phyloP scores from a whole-genome alignment of 2,888 invertebrate genomes.

The Polydrusus cervinus region DNA sequence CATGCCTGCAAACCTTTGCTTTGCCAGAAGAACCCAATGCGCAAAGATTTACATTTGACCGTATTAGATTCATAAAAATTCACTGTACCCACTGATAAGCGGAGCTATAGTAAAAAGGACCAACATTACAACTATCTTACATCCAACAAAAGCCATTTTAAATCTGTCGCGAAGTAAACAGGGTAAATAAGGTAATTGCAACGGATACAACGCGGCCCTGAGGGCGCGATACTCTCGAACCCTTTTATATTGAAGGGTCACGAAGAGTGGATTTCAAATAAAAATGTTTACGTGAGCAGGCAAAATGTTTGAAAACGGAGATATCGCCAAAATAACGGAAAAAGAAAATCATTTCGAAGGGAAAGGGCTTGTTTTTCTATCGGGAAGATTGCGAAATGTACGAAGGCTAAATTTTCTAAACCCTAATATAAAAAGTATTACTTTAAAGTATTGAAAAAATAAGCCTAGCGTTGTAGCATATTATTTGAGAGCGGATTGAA shows the following conservation, averaged over 20 bases:
- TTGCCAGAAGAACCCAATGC: too few relatives aligned
- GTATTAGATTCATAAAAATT: neutral
- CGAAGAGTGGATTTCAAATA: slow-evolving; percentile 30
- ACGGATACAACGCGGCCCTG: slow-evolving; percentile 23
- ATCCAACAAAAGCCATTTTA: neutral
- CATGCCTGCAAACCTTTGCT: too few relatives aligned
- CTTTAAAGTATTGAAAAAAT: neutral
- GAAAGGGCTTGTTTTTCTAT: slow-evolving; percentile 10
- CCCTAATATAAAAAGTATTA: neutral
- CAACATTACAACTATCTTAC: neutral
- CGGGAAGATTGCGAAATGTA: neutral
- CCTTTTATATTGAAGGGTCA: slow-evolving; percentile 37
- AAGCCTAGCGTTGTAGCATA: too few relatives aligned
- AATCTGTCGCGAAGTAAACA: slow-evolving; percentile 20
- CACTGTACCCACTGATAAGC: neutral
- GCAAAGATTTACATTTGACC: too few relatives aligned
- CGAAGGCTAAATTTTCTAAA: neutral
- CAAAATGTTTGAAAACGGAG: slow-evolving; percentile 38
- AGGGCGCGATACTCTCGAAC: slow-evolving; percentile 20
- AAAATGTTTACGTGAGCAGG: slow-evolving; percentile 42
- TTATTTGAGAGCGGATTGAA: too few relatives aligned
- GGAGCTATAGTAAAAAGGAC: neutral
- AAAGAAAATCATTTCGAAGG: slow-evolving; percentile 13
- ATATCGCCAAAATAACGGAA: slow-evolving; percentile 39
- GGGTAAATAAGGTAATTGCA: slow-evolving; percentile 13